phyloP scores from a whole-genome alignment of 2,113 vertebrate species.

The Varanus komodoensis region DNA sequence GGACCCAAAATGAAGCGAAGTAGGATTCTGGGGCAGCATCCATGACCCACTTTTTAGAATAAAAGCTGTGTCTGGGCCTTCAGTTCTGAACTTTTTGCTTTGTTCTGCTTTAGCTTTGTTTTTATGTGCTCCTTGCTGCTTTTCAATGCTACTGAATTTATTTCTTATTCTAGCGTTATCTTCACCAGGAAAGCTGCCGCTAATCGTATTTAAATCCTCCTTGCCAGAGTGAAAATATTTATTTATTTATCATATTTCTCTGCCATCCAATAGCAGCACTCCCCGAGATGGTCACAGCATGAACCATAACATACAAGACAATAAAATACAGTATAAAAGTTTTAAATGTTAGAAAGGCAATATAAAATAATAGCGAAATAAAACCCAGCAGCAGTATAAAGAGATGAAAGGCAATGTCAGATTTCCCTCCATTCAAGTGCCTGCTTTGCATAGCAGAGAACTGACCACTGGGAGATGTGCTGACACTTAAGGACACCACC shows the following conservation, averaged over 20 bases:
- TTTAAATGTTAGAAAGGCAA: too few species aligned
- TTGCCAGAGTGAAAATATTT: not conserved
- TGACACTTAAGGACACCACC: not conserved
- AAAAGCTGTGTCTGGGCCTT: not conserved
- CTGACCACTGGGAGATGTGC: not conserved
- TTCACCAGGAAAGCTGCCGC: not conserved
- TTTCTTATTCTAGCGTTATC: not conserved
- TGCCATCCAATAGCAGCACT: too few species aligned
- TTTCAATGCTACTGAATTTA: not conserved
- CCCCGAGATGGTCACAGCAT: too few species aligned
- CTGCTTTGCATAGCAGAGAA: not conserved
- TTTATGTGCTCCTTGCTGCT: not conserved
- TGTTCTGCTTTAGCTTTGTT: constrained; percentile 1
- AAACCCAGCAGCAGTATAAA: too few species aligned
- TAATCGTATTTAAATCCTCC: not conserved
- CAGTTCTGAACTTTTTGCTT: not conserved
- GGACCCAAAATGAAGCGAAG: not conserved
- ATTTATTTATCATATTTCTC: too few species aligned
- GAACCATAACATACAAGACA: too few species aligned
- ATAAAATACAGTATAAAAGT: too few species aligned
- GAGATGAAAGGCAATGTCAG: too few species aligned
- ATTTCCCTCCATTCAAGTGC: not conserved
- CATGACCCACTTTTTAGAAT: not conserved
- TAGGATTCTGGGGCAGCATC: not conserved
- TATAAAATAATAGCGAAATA: too few species aligned